These are phyloP conservation scores for Eubucco bourcierii DNA, from an alignment of 2,113 vertebrate species.

Conservation along the genomic window DNA sequence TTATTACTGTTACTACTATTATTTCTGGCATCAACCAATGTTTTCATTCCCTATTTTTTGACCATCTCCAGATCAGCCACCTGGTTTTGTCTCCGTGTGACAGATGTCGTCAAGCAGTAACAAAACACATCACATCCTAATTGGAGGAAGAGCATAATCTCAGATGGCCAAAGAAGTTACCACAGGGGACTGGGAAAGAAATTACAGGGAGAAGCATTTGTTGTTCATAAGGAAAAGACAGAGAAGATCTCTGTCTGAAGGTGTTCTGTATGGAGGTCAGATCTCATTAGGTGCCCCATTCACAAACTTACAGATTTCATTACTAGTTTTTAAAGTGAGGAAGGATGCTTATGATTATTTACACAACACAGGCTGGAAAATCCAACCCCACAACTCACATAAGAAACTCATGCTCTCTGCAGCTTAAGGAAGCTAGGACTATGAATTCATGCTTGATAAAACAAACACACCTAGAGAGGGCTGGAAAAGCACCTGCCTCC, in stretches of 20 bases:
- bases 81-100: constrained; percentile 71
- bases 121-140: constrained; percentile 59
- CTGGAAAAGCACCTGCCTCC: background rate
- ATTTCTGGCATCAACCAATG: constrained; percentile 55
- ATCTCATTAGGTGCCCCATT: background rate
- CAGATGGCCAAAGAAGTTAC: constrained; percentile 55
- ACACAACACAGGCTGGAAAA: background rate
- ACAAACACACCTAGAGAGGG: background rate
- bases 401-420: background rate
- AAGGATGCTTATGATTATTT: background rate
- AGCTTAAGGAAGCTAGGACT: background rate
- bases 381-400: background rate
- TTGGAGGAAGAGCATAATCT: constrained; percentile 58
- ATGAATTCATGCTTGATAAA: background rate
- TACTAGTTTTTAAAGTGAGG: background rate
- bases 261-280: background rate
- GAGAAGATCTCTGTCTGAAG: background rate
- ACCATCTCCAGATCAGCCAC: constrained; percentile 54
- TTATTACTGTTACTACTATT: constrained; percentile 63
- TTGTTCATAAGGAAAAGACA: background rate
- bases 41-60: constrained; percentile 35
- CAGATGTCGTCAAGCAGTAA: constrained; percentile 71
- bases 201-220: constrained; percentile 23
- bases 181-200: constrained; percentile 41
- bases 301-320: background rate